A percentile compares a stretch with the other conserved stretches of the same genome.
phyloP scores from a whole-genome alignment of 2,113 vertebrate genomes.

The Mobula birostris region DNA sequence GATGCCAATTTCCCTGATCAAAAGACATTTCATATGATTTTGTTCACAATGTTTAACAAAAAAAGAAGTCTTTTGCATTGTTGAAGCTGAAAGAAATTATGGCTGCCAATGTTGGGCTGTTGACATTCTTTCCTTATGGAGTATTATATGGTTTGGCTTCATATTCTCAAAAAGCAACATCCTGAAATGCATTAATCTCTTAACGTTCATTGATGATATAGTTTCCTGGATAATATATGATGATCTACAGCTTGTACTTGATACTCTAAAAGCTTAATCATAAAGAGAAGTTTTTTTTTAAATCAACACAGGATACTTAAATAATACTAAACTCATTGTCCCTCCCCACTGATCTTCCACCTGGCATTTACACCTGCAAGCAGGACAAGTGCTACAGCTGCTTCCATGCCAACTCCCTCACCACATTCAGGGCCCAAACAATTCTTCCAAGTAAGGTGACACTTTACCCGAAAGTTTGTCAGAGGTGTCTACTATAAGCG shows the following conservation, averaged over 20 bases:
- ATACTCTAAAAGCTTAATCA: background rate
- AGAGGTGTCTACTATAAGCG: too few relatives aligned
- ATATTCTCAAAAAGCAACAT: background rate
- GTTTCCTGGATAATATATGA: background rate
- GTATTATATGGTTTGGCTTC: background rate
- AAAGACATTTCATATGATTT: background rate
- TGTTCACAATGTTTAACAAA: background rate
- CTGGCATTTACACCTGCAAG: too few relatives aligned
- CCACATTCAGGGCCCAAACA: too few relatives aligned
- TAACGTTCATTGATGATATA: background rate
- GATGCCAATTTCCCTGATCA: slow-evolving; percentile 20
- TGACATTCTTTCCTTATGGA: background rate
- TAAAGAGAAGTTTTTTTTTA: background rate
- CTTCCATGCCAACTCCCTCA: too few relatives aligned
- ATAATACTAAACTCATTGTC: background rate
- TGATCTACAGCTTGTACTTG: background rate
- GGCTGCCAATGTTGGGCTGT: background rate
- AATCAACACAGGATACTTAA: background rate
- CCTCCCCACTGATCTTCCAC: too few relatives aligned
- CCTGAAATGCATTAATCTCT: background rate
- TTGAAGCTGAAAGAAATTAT: slow-evolving; percentile 4
- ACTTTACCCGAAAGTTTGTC: too few relatives aligned
- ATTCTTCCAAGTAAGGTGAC: too few relatives aligned
- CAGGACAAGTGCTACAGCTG: too few relatives aligned
- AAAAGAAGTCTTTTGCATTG: background rate